A percentile compares a stretch with the other conserved stretches of the same genome.
These are phyloP conservation scores for Homarus gammarus DNA, from an alignment of 2,888 invertebrate genomes.

Conservation along the genomic window DNA sequence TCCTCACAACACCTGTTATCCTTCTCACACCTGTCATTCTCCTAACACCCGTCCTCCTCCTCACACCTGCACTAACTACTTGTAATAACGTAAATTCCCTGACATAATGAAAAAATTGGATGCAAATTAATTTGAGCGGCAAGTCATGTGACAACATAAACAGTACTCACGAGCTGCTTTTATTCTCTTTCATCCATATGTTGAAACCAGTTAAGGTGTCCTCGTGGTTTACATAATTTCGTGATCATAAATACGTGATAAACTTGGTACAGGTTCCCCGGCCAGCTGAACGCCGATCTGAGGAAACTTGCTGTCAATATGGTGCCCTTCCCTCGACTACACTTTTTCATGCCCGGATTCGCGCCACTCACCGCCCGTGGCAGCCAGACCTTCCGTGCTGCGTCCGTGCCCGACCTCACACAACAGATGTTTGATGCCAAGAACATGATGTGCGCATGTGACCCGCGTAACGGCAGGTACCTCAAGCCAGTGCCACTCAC, in stretches of 20 bases:
- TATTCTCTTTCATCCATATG: too few species aligned
- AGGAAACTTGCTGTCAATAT: constrained; percentile 96
- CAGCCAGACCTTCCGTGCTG: constrained; percentile 92
- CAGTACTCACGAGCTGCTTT: too few species aligned
- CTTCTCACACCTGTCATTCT: too few species aligned
- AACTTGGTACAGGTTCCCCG: constrained; percentile 86
- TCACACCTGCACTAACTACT: too few species aligned
- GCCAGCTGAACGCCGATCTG: constrained; percentile 95
- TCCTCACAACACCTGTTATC: background rate
- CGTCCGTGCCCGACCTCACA: constrained; percentile 93
- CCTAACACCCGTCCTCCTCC: too few species aligned
- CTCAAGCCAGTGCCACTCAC: too few species aligned
- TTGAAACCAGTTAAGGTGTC: too few species aligned
- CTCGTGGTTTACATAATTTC: too few species aligned
- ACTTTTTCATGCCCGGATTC: constrained; percentile 98
- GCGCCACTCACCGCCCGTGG: constrained; percentile 94
- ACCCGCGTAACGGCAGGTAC: constrained; percentile 82
- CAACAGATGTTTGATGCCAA: constrained; percentile 84
- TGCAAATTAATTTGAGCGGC: too few species aligned
- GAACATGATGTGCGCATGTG: constrained; percentile 85
- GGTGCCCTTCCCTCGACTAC: constrained; percentile 97
- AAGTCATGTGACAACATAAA: too few species aligned
- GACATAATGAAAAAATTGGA: too few species aligned
- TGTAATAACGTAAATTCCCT: too few species aligned
- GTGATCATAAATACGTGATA: background rate